phyloP scores from a whole-genome alignment of 2,113 vertebrate species.

The Verasper variegatus region DNA sequence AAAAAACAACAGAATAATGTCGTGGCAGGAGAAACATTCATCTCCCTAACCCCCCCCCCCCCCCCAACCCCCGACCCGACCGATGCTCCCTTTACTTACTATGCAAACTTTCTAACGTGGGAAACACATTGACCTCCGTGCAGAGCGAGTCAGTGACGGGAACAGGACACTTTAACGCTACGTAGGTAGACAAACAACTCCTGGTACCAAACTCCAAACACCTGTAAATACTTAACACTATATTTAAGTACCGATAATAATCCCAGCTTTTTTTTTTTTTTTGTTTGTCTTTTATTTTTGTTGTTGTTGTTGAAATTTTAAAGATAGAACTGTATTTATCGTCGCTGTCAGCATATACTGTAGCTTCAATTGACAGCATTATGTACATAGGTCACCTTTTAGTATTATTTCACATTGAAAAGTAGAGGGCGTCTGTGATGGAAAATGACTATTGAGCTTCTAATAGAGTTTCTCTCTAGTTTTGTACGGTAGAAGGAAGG shows the following conservation, averaged over 20 bases:
- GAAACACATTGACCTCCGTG: conserved; percentile 71
- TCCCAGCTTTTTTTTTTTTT: conserved; percentile 65
- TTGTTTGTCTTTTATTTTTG: conserved; percentile 13
- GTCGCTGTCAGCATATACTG: conserved; percentile 84
- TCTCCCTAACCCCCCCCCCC: conserved; percentile 40
- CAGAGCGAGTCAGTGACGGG: conserved; percentile 70
- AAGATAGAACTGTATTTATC: conserved; percentile 90
- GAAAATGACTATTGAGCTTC: conserved; percentile 89
- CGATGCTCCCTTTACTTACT: conserved; percentile 80
- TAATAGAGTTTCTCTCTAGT: conserved; percentile 92
- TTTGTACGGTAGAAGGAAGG: conserved; percentile 89
- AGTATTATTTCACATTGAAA: conserved; percentile 99
- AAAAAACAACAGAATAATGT: not conserved
- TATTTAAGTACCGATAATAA: conserved; percentile 84
- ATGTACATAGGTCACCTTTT: conserved; percentile 95
- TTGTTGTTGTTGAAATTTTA: conserved; percentile 65
- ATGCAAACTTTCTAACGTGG: conserved; percentile 81
- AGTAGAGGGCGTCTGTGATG: conserved; percentile 87
- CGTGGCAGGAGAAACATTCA: conserved; percentile 23
- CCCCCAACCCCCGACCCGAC: no score
- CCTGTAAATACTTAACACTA: conserved; percentile 90
- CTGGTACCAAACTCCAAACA: conserved; percentile 84
- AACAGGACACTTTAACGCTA: conserved; percentile 76
- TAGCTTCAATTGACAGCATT: conserved; percentile 89
- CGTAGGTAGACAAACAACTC: conserved; percentile 57